These are phyloP conservation scores for Plagodis dolabraria DNA, from an alignment of 2,888 invertebrate species.

Conservation along the genomic window DNA sequence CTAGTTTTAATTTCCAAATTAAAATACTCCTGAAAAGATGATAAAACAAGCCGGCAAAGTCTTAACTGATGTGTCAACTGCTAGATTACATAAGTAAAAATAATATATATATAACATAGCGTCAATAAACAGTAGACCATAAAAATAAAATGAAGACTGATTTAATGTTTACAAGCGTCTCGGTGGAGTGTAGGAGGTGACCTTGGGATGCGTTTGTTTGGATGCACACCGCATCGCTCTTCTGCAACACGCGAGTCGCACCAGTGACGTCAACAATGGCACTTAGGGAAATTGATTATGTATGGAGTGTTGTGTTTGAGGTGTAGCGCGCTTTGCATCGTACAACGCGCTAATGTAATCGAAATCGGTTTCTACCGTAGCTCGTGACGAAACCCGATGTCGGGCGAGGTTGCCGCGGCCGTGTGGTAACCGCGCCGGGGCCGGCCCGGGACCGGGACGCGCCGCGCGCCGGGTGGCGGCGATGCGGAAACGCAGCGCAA, in stretches of 20 bases:
- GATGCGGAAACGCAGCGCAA: conserved; percentile 6
- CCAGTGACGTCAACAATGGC: too few relatives aligned
- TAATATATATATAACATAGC: too few relatives aligned
- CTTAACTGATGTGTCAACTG: too few relatives aligned
- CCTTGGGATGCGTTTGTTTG: conserved; percentile 5
- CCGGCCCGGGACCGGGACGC: conserved; percentile 2
- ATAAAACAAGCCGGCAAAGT: too few relatives aligned
- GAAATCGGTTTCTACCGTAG: conserved; percentile 60
- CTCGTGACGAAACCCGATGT: conserved; percentile 53
- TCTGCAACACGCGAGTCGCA: background rate
- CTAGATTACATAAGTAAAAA: too few relatives aligned
- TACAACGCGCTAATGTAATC: conserved; percentile 53
- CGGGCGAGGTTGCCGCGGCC: conserved; percentile 29
- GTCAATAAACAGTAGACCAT: background rate
- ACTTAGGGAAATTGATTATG: conserved; percentile 11
- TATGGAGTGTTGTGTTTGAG: conserved; percentile 21
- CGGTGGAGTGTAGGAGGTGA: conserved; percentile 1
- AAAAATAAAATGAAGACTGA: background rate
- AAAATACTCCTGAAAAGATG: too few relatives aligned
- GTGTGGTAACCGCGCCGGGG: conserved; percentile 45
- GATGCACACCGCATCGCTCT: conserved; percentile 4
- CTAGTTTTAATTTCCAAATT: too few relatives aligned
- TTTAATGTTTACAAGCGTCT: background rate
- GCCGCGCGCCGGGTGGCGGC: background rate
- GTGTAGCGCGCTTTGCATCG: conserved; percentile 4